Conservation (phyloP, 2,797 vertebrate genomes). For the Leptoclinus maculatus region DNA sequence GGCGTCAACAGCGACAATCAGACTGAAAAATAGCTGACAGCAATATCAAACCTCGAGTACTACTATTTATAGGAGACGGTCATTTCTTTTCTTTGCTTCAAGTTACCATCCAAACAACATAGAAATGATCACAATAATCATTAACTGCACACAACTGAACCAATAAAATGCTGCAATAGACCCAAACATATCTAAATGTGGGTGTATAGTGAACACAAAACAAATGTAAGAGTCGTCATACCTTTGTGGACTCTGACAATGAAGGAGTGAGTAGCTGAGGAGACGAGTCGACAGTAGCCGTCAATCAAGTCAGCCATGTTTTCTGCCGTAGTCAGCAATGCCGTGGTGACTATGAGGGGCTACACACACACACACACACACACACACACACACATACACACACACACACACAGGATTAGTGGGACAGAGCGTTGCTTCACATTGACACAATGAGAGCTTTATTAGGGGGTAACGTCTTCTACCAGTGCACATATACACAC, state of each 20-base stretch:
- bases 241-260: constrained; percentile 97
- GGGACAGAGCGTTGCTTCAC: constrained; percentile 70
- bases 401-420: constrained; percentile 26
- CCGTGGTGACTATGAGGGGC: constrained; percentile 97
- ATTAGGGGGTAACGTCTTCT: constrained; percentile 49
- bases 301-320: constrained; percentile 99
- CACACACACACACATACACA: constrained; percentile 19
- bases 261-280: constrained; percentile 90
- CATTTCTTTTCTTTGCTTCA: neutral
- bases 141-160: neutral
- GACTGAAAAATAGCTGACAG: constrained; percentile 32
- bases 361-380: constrained; percentile 61
- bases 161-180: neutral
- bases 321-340: constrained; percentile 95
- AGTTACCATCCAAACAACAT: neutral
- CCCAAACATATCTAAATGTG: neutral
- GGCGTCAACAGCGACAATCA: constrained; percentile 37
- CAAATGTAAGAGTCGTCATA: constrained; percentile 64
- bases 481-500: constrained; percentile 3
- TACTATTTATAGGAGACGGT: constrained; percentile 12
- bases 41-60: neutral
- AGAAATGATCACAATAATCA: neutral
- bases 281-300: constrained; percentile 97
- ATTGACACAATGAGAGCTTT: constrained; percentile 73
- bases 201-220: neutral